A percentile compares a stretch with the other conserved stretches of the same genome.
Conservation (phyloP, 2,113 vertebrate species). For the Colistium nudipinnis region DNA sequence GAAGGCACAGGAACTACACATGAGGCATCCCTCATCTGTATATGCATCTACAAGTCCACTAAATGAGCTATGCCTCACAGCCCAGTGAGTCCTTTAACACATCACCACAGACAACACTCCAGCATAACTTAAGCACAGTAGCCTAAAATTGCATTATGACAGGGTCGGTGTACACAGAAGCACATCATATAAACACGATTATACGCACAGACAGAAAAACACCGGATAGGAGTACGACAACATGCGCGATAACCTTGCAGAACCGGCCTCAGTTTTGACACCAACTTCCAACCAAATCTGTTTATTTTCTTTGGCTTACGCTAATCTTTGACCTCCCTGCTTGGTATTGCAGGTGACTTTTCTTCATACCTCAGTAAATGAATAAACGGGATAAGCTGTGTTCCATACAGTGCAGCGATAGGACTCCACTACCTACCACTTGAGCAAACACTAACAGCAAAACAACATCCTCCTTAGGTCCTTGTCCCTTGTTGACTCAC, state of each 20-base stretch:
- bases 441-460: conserved; percentile 42
- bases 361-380: background rate
- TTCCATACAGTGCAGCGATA: background rate
- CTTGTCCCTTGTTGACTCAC: conserved; percentile 68
- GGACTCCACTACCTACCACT: background rate
- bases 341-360: background rate
- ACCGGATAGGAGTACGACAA: background rate
- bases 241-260: background rate
- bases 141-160: conserved; percentile 47
- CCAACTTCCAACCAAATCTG: background rate
- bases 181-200: conserved; percentile 31
- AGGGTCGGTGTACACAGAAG: conserved; percentile 5
- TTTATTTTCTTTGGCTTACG: background rate
- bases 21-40: background rate
- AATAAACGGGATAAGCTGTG: background rate
- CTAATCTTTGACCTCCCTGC: conserved; percentile 7
- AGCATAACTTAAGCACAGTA: conserved; percentile 4
- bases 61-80: conserved; percentile 19
- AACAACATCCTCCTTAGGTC: conserved; percentile 54
- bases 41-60: conserved; percentile 15
- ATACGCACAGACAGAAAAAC: conserved; percentile 11
- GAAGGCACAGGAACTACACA: background rate
- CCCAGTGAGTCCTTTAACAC: conserved; percentile 37
- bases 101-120: conserved; percentile 17
- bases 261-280: conserved; percentile 9